Evolutionary conservation across 2,888 invertebrate genomes (phyloP).

Genomic region (Spodoptera picta): DNA sequence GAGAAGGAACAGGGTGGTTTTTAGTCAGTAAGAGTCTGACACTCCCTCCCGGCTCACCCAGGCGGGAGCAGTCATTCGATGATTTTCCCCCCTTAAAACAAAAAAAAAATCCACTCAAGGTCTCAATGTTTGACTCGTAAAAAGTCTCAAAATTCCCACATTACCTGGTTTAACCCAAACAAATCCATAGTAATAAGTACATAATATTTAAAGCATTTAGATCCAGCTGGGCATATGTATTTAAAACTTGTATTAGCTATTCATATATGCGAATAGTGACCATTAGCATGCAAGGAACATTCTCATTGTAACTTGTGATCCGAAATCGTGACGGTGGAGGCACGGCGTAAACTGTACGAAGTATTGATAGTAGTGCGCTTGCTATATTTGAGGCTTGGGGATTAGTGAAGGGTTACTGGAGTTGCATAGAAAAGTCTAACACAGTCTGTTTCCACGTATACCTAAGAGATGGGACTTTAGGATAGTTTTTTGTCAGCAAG

Average conservation of each 20-base stretch:
- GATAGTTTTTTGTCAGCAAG: too few species aligned
- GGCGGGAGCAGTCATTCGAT: too few species aligned
- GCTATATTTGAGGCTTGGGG: neutral
- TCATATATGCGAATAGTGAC: constrained; percentile 78
- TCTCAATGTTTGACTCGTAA: too few species aligned
- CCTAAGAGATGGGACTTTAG: too few species aligned
- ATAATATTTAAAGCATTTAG: constrained; percentile 55
- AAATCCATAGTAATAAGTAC: constrained; percentile 49
- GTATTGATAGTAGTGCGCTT: constrained; percentile 15
- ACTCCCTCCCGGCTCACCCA: too few species aligned
- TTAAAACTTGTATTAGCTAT: constrained; percentile 70
- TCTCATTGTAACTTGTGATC: constrained; percentile 80
- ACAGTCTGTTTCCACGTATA: too few species aligned
- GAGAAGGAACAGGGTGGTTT: too few species aligned
- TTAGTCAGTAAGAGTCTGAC: too few species aligned
- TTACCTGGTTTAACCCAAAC: constrained; percentile 53
- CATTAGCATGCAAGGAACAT: constrained; percentile 80
- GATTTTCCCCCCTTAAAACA: too few species aligned
- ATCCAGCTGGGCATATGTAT: constrained; percentile 63
- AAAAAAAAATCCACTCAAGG: too few species aligned
- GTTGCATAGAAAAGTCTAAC: too few species aligned
- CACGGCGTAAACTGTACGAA: constrained; percentile 58
- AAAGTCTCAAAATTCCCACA: constrained; percentile 44
- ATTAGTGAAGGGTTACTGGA: neutral
- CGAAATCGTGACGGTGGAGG: constrained; percentile 78